Conservation (phyloP, 2,113 vertebrate genomes). For the Mola mola region DNA sequence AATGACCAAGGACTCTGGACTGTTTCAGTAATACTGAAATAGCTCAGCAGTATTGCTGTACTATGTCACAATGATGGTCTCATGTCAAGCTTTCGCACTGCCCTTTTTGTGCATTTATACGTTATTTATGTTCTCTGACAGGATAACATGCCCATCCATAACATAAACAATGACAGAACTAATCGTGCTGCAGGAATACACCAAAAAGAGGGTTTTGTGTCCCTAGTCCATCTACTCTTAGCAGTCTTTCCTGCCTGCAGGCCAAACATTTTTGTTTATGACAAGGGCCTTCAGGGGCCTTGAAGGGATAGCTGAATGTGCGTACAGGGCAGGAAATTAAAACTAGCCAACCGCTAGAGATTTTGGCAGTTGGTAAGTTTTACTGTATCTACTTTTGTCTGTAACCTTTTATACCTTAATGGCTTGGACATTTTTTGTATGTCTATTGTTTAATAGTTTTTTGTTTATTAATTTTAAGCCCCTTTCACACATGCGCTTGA, state of each 20-base stretch:
- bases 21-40: constrained; percentile 10
- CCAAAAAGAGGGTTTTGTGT: constrained; percentile 10
- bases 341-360: constrained; percentile 12
- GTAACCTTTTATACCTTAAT: too few relatives aligned
- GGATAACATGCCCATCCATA: not conserved
- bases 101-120: not conserved
- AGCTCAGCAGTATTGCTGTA: constrained; percentile 15
- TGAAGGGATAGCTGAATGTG: constrained; percentile 28
- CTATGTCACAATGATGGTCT: not conserved
- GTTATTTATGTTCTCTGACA: not conserved
- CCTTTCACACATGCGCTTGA: too few relatives aligned
- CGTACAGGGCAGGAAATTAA: constrained; percentile 35
- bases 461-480: too few relatives aligned
- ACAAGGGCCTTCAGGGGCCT: constrained; percentile 23
- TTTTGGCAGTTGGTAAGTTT: not conserved
- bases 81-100: not conserved
- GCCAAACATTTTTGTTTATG: constrained; percentile 30
- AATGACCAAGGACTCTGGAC: constrained; percentile 50
- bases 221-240: not conserved
- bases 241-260: constrained; percentile 28
- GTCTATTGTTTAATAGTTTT: too few relatives aligned
- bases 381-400: constrained; percentile 6
- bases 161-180: not conserved
- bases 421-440: too few relatives aligned
- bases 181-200: not conserved